Evolutionary conservation across 2,888 invertebrate species (phyloP).

Genomic region (Zhuqinia jingwanae): DNA sequence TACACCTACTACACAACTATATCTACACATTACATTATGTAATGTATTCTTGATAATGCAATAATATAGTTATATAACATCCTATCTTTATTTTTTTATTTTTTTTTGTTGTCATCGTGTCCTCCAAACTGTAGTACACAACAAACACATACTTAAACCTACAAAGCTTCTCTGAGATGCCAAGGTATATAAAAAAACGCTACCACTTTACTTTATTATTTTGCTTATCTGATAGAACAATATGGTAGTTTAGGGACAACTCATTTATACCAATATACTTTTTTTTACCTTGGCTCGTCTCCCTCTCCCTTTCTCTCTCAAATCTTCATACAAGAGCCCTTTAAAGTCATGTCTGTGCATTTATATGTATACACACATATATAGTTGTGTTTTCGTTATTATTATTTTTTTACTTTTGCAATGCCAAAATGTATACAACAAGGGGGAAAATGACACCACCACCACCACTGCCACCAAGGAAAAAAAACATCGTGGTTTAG

Average conservation of each 20-base stretch:
- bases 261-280: constrained; percentile 71
- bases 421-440: no score
- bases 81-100: no score
- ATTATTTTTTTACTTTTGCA: not conserved
- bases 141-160: no score
- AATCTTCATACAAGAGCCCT: no score
- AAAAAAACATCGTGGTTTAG: not conserved
- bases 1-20: no score
- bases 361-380: no score
- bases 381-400: not conserved
- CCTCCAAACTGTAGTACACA: no score
- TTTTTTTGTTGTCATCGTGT: not conserved
- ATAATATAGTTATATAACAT: no score
- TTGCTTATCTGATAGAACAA: constrained; percentile 57
- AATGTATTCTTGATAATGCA: not conserved
- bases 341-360: no score
- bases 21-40: no score
- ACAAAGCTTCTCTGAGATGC: not conserved
- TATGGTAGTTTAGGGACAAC: constrained; percentile 71
- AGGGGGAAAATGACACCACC: constrained; percentile 20
- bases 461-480: not conserved
- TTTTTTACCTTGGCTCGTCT: not conserved
- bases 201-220: constrained; percentile 43
- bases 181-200: not conserved
- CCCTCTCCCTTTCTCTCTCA: no score